These are phyloP conservation scores for Falco punctatus DNA, from an alignment of 2,113 vertebrate species.

Conservation along the genomic window DNA sequence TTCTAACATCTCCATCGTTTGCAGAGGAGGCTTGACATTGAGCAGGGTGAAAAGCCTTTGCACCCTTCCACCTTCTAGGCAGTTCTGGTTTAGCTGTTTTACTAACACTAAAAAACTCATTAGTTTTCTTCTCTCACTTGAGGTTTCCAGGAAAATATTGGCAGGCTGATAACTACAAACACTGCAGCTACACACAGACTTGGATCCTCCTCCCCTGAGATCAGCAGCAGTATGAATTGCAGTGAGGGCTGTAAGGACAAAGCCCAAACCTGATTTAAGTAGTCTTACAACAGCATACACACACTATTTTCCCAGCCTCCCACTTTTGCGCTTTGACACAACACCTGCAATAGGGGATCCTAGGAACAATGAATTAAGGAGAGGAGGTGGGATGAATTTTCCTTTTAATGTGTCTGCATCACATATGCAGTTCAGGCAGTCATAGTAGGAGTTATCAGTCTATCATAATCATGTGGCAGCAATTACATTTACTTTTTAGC, in stretches of 20 bases:
- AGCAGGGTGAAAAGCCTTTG: neutral
- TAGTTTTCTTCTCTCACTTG: neutral
- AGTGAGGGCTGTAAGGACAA: neutral
- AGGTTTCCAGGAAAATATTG: neutral
- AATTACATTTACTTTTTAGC: neutral
- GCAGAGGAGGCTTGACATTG: neutral
- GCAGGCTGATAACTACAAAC: neutral
- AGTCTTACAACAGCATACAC: neutral
- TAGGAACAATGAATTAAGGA: neutral
- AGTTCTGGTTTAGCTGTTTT: neutral
- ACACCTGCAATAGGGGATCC: neutral
- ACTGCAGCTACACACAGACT: neutral
- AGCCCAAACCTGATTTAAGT: neutral
- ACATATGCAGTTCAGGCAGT: neutral
- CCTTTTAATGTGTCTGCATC: neutral
- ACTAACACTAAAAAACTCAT: neutral
- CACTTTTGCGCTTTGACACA: neutral
- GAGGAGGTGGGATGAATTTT: neutral
- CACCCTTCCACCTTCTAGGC: neutral
- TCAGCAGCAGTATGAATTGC: neutral
- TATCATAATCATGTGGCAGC: neutral
- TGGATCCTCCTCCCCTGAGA: neutral
- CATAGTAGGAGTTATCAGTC: neutral
- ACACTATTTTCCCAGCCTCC: neutral
- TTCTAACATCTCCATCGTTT: neutral